Percentiles rank a stretch among this genome's conserved stretches.
These are phyloP conservation scores for Corythoichthys intestinalis DNA, from an alignment of 2,113 vertebrate genomes.

Conservation along the genomic window DNA sequence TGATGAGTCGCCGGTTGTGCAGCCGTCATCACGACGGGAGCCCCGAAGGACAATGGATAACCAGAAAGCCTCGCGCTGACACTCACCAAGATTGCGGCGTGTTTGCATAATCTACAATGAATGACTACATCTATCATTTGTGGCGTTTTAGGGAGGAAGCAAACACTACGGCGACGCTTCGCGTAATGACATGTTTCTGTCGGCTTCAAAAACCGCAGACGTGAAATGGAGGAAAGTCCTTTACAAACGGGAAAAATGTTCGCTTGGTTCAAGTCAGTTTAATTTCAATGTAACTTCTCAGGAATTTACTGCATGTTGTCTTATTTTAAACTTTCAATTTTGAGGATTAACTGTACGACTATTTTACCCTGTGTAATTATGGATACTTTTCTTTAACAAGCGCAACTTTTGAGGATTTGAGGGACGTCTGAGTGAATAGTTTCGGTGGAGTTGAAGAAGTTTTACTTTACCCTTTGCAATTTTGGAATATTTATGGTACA, in stretches of 20 bases:
- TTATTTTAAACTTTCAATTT: neutral
- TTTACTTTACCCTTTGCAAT: no score
- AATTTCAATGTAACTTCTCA: neutral
- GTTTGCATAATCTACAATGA: constrained; percentile 3
- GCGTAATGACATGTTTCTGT: neutral
- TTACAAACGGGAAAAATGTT: neutral
- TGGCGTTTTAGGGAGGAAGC: neutral
- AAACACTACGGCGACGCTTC: neutral
- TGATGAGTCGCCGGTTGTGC: neutral
- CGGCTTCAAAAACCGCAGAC: neutral
- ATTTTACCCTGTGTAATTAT: neutral
- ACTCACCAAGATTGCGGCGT: neutral
- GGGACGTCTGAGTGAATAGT: neutral
- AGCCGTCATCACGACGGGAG: neutral
- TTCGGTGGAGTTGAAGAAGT: neutral
- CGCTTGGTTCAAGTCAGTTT: neutral
- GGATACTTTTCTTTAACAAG: neutral
- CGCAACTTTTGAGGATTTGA: neutral
- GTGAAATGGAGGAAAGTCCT: neutral
- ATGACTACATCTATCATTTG: neutral
- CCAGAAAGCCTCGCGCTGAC: neutral
- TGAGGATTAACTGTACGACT: neutral
- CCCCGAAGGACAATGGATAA: neutral
- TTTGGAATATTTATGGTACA: neutral
- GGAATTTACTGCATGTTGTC: neutral